These are phyloP conservation scores for Plutella xylostella DNA, from an alignment of 2,888 invertebrate species.

Conservation along the genomic window DNA sequence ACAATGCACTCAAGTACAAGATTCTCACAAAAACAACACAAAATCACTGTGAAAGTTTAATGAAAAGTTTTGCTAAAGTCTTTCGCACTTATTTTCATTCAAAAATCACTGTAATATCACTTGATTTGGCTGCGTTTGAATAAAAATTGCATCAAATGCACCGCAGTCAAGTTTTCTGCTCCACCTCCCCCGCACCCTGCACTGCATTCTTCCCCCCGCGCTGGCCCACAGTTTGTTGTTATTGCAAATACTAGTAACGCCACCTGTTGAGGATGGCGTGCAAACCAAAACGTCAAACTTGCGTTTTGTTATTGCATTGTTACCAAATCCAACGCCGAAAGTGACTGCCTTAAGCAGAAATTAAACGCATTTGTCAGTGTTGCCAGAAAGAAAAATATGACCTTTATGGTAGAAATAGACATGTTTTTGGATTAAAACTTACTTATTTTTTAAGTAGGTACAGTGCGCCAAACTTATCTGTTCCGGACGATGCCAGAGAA, in stretches of 20 bases:
- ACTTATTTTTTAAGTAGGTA: too few relatives aligned
- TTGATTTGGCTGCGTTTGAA: constrained; percentile 6
- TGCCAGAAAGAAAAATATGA: neutral
- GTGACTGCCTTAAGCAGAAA: constrained; percentile 6
- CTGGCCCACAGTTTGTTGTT: constrained; percentile 6
- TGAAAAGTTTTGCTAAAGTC: neutral
- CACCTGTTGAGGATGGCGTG: constrained; percentile 10
- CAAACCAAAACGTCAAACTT: neutral
- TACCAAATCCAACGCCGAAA: neutral
- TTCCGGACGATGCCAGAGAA: too few relatives aligned
- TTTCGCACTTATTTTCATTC: neutral
- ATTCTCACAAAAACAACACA: too few relatives aligned
- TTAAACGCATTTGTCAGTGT: constrained; percentile 4
- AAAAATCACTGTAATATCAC: constrained; percentile 1
- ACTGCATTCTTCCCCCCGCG: neutral
- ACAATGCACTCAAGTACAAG: constrained; percentile 26
- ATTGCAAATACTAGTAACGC: constrained; percentile 10
- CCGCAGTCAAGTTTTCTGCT: constrained; percentile 10
- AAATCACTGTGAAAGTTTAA: neutral
- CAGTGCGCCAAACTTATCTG: too few relatives aligned
- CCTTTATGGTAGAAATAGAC: neutral
- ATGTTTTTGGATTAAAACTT: too few relatives aligned
- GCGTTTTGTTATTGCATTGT: constrained; percentile 10
- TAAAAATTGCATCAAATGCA: constrained; percentile 27
- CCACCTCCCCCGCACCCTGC: neutral